Base-by-base conservation (phyloP, 2,797 vertebrate genomes). In the Fringilla coelebs region DNA sequence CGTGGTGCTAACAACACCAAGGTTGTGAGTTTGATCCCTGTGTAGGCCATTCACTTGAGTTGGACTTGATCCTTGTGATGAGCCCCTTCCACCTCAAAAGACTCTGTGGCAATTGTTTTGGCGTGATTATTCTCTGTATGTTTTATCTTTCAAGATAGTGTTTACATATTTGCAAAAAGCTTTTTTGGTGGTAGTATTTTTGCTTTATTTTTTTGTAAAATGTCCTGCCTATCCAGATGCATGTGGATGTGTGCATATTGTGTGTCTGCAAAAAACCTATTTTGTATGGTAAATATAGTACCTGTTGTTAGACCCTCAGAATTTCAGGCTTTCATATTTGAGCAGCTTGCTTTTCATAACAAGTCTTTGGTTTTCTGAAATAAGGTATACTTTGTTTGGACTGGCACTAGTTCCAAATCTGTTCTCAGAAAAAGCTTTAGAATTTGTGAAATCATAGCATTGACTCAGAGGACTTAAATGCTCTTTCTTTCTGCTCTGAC, bases 191-290 rank as follows among this genome's bases (percentile, higher is more conserved):
- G 15, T 21, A 58, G 4, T 17, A 19, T 38, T 73, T 88, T 54
- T 31, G 5, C 4, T 26, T 60, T 17, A 6, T 74, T 31, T 52
- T 65, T 41, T 70, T 32, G 3, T 3, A 15, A 71, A 48, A 60
- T 78, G 8, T 43, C 36, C 11, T 36, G 16, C n/a, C 24, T 12
- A 29, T 41, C 16, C 34, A 34, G 24, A 34, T 26, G 10, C 25
- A 31, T 20, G 4, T 12, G 18, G 2, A 2, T 9, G 7, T 51
- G 6, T 12, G 2, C 2, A 4, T 6, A 15, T 13, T 41, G 12
- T 19, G 13, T 3, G 2, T 31, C 7, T 9, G 21, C 3, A 32
- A 72, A 78, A 87, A n/a, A 9, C n/a, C 4, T 32, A 17, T 19
- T 73, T 90, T 19, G 9, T 57, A 60, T 38, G 18, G n/a, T 17